These are phyloP conservation scores for Lepidotrigona ventralis DNA, from an alignment of 1,140 invertebrate species.

Conservation along the genomic window DNA sequence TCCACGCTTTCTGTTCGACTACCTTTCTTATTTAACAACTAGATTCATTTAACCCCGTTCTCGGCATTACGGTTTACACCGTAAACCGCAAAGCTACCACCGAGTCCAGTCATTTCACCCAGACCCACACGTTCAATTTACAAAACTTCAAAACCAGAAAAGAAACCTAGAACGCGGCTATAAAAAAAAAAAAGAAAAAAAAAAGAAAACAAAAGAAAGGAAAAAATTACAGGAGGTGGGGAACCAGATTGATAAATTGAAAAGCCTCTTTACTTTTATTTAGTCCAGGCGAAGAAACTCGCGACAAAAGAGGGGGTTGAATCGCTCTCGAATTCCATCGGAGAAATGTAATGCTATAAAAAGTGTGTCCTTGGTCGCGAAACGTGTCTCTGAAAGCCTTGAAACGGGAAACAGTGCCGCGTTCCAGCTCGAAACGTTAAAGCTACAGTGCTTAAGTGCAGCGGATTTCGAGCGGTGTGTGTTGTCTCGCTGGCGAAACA, in stretches of 20 bases:
- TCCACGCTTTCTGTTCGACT: background rate
- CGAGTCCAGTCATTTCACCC: background rate
- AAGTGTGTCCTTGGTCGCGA: slow-evolving; percentile 17
- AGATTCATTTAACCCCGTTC: background rate
- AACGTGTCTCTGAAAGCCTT: slow-evolving; percentile 20
- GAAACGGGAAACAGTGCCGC: slow-evolving; percentile 24
- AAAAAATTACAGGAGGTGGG: too few species aligned
- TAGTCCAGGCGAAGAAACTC: background rate
- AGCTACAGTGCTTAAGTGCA: slow-evolving; percentile 22
- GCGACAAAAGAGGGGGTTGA: background rate
- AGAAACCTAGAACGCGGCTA: background rate
- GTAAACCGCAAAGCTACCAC: background rate
- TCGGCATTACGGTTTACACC: background rate
- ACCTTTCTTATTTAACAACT: background rate
- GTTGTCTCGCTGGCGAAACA: background rate
- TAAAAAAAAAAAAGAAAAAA: background rate
- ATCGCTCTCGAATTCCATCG: background rate
- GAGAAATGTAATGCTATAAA: background rate
- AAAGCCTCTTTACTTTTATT: background rate
- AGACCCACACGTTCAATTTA: background rate
- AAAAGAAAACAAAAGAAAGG: too few species aligned
- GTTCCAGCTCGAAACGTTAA: slow-evolving; percentile 13
- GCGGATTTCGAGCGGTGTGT: slow-evolving; percentile 4
- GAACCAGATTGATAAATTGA: background rate
- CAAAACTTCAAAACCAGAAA: background rate